Percentiles rank a stretch among this genome's conserved stretches.
phyloP scores from a whole-genome alignment of 2,797 vertebrate genomes.

The Dendrocincla tyrannina region DNA sequence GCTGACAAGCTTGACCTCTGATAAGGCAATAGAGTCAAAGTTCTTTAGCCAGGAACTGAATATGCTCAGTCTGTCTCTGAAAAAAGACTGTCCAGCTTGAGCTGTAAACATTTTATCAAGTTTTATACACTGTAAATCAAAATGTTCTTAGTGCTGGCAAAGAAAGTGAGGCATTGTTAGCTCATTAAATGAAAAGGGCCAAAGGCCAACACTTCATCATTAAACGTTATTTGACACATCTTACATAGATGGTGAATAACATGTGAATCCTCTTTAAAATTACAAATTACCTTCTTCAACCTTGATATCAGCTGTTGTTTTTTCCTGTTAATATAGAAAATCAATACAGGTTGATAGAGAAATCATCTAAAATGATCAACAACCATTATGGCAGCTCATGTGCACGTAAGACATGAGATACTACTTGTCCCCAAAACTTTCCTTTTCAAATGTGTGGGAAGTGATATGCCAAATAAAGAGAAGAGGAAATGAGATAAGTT shows the following conservation, averaged over 20 bases:
- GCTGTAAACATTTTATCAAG: background rate
- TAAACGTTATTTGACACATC: background rate
- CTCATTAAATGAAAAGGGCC: background rate
- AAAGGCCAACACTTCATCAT: background rate
- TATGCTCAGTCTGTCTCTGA: background rate
- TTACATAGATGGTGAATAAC: background rate
- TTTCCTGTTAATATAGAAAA: background rate
- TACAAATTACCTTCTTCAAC: background rate
- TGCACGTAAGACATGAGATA: background rate
- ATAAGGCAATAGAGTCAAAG: background rate
- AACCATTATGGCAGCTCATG: background rate
- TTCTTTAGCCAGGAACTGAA: background rate
- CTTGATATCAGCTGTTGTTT: background rate
- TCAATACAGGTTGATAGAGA: background rate
- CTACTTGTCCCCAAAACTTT: background rate
- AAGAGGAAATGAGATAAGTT: background rate
- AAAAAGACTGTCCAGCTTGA: background rate
- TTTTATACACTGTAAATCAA: conserved; percentile 11
- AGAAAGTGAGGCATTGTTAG: background rate
- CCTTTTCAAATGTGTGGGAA: background rate
- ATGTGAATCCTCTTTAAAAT: background rate
- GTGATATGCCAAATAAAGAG: background rate
- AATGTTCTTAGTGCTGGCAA: background rate
- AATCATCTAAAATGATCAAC: background rate
- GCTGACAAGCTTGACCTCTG: background rate